A percentile compares a stretch with the other conserved stretches of the same genome.
Evolutionary conservation across 2,888 invertebrate species (phyloP).

Genomic region (Vannuccia rotundouncinata): DNA sequence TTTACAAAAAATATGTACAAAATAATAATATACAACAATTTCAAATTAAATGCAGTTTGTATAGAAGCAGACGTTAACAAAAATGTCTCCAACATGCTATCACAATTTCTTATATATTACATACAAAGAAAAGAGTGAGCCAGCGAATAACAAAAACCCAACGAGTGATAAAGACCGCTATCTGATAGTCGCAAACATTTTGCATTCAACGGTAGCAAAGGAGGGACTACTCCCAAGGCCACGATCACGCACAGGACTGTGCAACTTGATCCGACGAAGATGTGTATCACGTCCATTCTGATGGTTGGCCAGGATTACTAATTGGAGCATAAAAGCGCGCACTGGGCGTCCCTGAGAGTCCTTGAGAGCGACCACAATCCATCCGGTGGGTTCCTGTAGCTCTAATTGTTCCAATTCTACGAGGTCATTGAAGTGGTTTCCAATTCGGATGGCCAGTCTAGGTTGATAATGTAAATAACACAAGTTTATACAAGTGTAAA

Average conservation of each 20-base stretch:
- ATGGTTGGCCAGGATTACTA: slow-evolving; percentile 75
- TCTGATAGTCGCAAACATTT: neutral
- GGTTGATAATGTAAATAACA: neutral
- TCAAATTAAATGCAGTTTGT: no score
- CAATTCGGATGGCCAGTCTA: slow-evolving; percentile 33
- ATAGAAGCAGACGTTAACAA: no score
- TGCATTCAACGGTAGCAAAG: neutral
- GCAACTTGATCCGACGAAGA: slow-evolving; percentile 89
- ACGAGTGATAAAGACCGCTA: no score
- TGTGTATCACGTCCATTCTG: slow-evolving; percentile 98
- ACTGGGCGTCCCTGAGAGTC: slow-evolving; percentile 73
- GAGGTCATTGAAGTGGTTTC: slow-evolving; percentile 67
- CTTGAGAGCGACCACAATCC: slow-evolving; percentile 86
- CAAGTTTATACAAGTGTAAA: no score
- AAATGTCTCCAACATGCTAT: no score
- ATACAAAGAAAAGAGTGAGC: no score
- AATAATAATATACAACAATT: no score
- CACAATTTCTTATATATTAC: no score
- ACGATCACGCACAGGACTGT: slow-evolving; percentile 19
- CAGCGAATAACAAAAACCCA: no score
- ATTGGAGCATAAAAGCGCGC: slow-evolving; percentile 70
- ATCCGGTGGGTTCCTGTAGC: slow-evolving; percentile 79
- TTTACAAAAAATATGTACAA: no score
- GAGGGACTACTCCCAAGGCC: neutral
- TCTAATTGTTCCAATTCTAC: slow-evolving; percentile 90